Evolutionary conservation across 2,888 invertebrate genomes (phyloP).

Genomic region (Octodonta nipae): DNA sequence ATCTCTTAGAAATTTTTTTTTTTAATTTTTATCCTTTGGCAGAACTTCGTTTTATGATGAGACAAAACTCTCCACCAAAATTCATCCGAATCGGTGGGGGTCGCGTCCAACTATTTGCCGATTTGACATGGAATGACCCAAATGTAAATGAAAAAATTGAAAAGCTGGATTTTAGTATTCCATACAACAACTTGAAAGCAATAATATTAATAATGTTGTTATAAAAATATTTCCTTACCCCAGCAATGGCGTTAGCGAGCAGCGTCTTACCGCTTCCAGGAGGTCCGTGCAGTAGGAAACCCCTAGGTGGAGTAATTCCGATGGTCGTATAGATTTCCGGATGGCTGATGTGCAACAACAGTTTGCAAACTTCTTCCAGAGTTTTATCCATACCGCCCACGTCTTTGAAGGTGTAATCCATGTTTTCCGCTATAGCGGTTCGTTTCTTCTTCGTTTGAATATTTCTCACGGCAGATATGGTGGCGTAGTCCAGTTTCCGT

Average conservation of each 20-base stretch:
- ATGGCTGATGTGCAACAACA: constrained; percentile 71
- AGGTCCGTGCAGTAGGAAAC: constrained; percentile 87
- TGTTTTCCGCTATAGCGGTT: constrained; percentile 16
- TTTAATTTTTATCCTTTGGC: neutral
- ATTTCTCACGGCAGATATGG: constrained; percentile 9
- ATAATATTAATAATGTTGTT: too few species aligned
- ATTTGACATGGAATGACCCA: too few species aligned
- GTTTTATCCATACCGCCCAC: constrained; percentile 71
- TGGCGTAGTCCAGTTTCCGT: constrained; percentile 15
- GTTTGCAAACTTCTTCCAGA: constrained; percentile 38
- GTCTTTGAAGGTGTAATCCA: constrained; percentile 52
- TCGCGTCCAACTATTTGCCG: too few species aligned
- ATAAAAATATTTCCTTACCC: constrained; percentile 38
- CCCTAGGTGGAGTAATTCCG: constrained; percentile 77
- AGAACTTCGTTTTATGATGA: too few species aligned
- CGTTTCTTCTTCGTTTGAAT: constrained; percentile 33
- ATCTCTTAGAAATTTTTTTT: too few species aligned
- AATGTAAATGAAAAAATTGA: too few species aligned
- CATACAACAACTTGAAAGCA: too few species aligned
- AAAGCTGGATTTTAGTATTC: too few species aligned
- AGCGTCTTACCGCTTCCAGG: constrained; percentile 89
- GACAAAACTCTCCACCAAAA: too few species aligned
- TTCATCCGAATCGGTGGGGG: too few species aligned
- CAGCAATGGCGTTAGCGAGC: constrained; percentile 69
- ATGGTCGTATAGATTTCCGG: constrained; percentile 77